Base-by-base conservation (phyloP, 2,888 invertebrate species). In the Andrena chrysosceles region DNA sequence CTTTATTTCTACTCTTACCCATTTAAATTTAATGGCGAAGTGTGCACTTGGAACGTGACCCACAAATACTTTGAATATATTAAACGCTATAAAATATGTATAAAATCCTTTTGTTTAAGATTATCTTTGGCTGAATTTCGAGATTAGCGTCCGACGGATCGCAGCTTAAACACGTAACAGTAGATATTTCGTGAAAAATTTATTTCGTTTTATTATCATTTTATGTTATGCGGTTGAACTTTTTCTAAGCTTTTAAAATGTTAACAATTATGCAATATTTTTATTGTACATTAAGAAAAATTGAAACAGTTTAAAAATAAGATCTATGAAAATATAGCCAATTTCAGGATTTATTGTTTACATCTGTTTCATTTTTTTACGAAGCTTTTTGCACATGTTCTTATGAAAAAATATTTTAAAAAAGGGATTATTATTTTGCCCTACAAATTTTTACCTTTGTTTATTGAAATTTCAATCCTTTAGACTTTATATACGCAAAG, bases 111-210 rank as follows among this genome's bases (percentile, higher is more conserved):
- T 35, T 63, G 2, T 48, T 42, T 77, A 23, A 20, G 20, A 29
- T 13, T 2, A 29, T 35, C 31, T 56, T 20, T 26, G 48, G 29
- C 0, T 0, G 16, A 13, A 29, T 7, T 33, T 42, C n/a, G 5
- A 33, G n/a, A n/a, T 1, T 52, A 8, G 6, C 6, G 13, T 42
- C 77, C 79, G 77, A 70, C 79, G 77, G 79, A 60, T 20, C 10
- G 26, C 23, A 33, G 29, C 20, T 16, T n/a, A 2, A 59, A 48
- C 23, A 10, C 7, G 10, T 7, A 33, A 59, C 3, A 56, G 20
- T 20, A 33, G 0, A 13, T 10, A 23, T 23, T 23, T 56, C 23
- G 10, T 2, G 23, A 10, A 10, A 56, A 56, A 4, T 10, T 4
- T 56, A 0, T 26, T 56, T 1, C 10, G 23, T 26, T 26, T 56